Evolutionary conservation across 2,888 invertebrate species (phyloP).

Genomic region (Hofmannophila pseudospretella): DNA sequence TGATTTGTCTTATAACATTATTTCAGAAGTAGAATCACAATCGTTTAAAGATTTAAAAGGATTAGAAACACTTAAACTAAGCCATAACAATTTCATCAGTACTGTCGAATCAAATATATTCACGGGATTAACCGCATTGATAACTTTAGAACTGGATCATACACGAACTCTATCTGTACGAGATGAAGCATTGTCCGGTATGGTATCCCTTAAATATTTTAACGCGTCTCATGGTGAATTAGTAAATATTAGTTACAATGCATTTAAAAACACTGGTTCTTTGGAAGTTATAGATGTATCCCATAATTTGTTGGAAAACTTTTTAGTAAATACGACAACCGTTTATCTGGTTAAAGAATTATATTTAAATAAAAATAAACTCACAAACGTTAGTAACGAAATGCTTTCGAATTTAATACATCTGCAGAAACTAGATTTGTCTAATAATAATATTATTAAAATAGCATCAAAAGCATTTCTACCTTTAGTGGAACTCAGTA

Average conservation of each 20-base stretch:
- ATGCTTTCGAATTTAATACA: slow-evolving; percentile 14
- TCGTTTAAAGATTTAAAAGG: slow-evolving; percentile 12
- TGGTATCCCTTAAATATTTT: slow-evolving; percentile 7
- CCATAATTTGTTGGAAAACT: slow-evolving; percentile 17
- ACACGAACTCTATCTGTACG: slow-evolving; percentile 8
- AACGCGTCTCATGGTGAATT: slow-evolving; percentile 19
- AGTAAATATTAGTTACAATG: slow-evolving; percentile 13
- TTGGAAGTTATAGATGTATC: slow-evolving; percentile 18
- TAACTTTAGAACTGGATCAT: slow-evolving; percentile 7
- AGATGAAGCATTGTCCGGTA: slow-evolving; percentile 13
- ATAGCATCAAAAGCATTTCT: neutral
- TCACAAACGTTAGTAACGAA: slow-evolving; percentile 14
- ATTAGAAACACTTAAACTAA: slow-evolving; percentile 12
- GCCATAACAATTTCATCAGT: slow-evolving; percentile 10
- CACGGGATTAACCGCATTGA: slow-evolving; percentile 9
- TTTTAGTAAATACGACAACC: slow-evolving; percentile 16
- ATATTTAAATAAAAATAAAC: slow-evolving; percentile 17
- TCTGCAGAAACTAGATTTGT: slow-evolving; percentile 16
- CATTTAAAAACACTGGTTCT: slow-evolving; percentile 14
- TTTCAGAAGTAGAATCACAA: slow-evolving; percentile 9
- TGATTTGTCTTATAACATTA: slow-evolving; percentile 5
- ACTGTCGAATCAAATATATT: slow-evolving; percentile 10
- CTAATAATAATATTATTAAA: slow-evolving; percentile 15
- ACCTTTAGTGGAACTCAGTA: neutral
- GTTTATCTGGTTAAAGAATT: slow-evolving; percentile 15